A percentile compares a stretch with the other conserved stretches of the same genome.
Conservation (phyloP, 2,888 invertebrate genomes). For the Oxytorus armatus region DNA sequence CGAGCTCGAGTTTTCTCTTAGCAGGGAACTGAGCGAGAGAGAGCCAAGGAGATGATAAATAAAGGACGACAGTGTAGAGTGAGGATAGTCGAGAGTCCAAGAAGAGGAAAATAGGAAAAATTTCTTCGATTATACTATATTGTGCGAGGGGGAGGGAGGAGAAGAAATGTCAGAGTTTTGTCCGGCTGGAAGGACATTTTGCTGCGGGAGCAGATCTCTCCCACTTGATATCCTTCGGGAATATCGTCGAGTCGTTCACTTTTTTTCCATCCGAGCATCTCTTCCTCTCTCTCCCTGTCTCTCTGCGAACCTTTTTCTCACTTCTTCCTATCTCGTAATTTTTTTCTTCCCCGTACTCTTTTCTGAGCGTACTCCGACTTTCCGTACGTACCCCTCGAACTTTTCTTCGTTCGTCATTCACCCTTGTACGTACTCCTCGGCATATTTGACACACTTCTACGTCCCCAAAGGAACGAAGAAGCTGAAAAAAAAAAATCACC, state of each 20-base stretch:
- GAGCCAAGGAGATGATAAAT: conserved; percentile 16
- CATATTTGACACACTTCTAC: conserved; percentile 25
- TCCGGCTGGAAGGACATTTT: conserved; percentile 60
- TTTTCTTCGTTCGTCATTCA: conserved; percentile 28
- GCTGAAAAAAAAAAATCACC: conserved; percentile 24
- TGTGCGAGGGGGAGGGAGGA: no score
- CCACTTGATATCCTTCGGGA: conserved; percentile 61
- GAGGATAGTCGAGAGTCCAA: conserved; percentile 3
- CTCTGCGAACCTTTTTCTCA: conserved; percentile 35
- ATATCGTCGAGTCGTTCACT: conserved; percentile 60
- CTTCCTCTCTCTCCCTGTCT: background rate
- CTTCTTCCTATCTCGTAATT: background rate
- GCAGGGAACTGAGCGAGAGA: background rate
- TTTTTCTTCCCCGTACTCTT: conserved; percentile 1
- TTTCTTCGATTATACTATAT: conserved; percentile 65
- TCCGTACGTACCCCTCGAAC: conserved; percentile 5
- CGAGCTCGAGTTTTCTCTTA: background rate
- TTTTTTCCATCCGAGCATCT: conserved; percentile 29
- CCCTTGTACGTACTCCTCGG: conserved; percentile 36
- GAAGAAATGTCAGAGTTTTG: conserved; percentile 54
- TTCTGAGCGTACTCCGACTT: conserved; percentile 8
- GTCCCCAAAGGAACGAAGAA: conserved; percentile 6
- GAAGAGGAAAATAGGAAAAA: conserved; percentile 48
- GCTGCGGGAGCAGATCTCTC: conserved; percentile 65
- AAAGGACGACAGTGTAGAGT: conserved; percentile 26